These are phyloP conservation scores for Hydractinia symbiolongicarpus DNA, from an alignment of 30 jellyfish, hydroid and myxozoan genomes.

Conservation along the genomic window DNA sequence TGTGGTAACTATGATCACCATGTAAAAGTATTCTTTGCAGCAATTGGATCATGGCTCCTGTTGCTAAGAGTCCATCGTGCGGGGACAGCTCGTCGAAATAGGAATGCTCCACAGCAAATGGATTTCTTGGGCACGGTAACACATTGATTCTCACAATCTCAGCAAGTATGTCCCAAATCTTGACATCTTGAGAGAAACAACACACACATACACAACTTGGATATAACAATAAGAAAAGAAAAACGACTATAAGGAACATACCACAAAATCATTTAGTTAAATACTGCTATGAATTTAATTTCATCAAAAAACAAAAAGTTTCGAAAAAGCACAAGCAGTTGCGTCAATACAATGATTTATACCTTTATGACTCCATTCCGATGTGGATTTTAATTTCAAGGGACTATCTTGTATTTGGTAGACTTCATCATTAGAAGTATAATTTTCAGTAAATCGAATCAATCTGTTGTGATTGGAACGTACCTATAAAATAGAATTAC, in stretches of 20 bases:
- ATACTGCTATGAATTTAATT: no score
- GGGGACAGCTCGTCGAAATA: slow-evolving; percentile 62
- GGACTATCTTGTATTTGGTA: slow-evolving; percentile 77
- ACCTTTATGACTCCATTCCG: slow-evolving; percentile 84
- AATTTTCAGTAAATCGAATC: slow-evolving; percentile 41
- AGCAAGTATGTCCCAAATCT: slow-evolving; percentile 75
- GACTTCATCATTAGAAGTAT: slow-evolving; percentile 39
- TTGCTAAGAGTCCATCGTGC: slow-evolving; percentile 61
- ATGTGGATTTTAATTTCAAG: slow-evolving; percentile 51
- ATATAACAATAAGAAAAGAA: not conserved
- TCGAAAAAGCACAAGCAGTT: no score
- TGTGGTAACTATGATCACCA: slow-evolving; percentile 71
- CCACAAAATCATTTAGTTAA: not conserved
- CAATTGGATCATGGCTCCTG: slow-evolving; percentile 88
- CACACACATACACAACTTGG: not conserved
- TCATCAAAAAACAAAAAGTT: no score
- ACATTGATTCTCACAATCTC: slow-evolving; percentile 82
- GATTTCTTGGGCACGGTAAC: slow-evolving; percentile 83
- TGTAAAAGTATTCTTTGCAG: slow-evolving; percentile 46
- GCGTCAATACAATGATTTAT: not conserved
- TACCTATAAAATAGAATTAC: slow-evolving; percentile 33
- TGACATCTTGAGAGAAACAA: slow-evolving; percentile 12
- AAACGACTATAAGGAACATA: not conserved
- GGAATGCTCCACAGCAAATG: slow-evolving; percentile 77
- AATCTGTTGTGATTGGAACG: slow-evolving; percentile 83